A percentile compares a stretch with the other conserved stretches of the same genome.
Conservation (phyloP, 2,113 vertebrate genomes). For the Orthonyx spaldingii region DNA sequence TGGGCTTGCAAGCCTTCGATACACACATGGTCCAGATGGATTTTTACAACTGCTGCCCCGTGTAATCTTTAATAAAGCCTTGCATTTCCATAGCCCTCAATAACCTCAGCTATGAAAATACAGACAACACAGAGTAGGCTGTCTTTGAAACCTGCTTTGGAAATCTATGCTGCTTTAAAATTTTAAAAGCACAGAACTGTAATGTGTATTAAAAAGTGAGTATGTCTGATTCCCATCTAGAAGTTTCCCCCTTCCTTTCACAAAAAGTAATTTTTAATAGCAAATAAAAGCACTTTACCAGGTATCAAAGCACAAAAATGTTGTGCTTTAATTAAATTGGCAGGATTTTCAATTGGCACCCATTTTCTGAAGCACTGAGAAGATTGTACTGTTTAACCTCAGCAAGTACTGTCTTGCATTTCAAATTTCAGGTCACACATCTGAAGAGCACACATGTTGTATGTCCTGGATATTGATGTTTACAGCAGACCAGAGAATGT, state of each 20-base stretch:
- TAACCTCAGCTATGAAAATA: not conserved
- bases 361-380: not conserved
- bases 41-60: not conserved
- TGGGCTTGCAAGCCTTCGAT: not conserved
- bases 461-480: not conserved
- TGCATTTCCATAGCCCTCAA: not conserved
- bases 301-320: not conserved
- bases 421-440: not conserved
- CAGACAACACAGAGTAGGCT: not conserved
- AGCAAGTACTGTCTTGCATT: not conserved
- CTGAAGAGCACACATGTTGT: not conserved
- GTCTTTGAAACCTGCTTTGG: not conserved
- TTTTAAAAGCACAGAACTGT: not conserved
- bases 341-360: not conserved
- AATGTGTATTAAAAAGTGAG: not conserved
- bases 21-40: too few species aligned
- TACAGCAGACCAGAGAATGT: rapidly evolving
- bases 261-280: not conserved
- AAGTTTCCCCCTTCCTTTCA: not conserved
- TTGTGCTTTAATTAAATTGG: not conserved
- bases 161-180: not conserved
- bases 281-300: not conserved
- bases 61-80: not conserved
- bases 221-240: not conserved
- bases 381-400: not conserved